Percentiles rank a stretch among this genome's conserved stretches.
These are phyloP conservation scores for Lytechinus variegatus DNA, from an alignment of 35 echinoderm and acorn worm species.

Conservation along the genomic window DNA sequence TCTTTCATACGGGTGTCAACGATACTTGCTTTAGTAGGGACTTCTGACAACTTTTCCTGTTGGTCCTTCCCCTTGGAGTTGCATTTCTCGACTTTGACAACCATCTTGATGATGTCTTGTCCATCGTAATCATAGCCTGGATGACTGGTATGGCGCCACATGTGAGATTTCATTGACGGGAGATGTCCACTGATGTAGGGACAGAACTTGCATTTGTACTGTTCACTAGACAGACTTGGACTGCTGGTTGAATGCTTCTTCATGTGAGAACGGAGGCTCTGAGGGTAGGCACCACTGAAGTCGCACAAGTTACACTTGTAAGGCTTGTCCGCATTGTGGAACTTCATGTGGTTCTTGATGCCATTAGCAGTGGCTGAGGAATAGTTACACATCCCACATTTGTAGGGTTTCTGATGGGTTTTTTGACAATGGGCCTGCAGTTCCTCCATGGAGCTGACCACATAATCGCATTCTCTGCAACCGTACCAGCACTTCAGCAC, in stretches of 20 bases:
- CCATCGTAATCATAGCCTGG: constrained; percentile 86
- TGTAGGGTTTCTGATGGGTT: constrained; percentile 84
- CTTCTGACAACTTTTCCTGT: background rate
- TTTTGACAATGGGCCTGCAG: constrained; percentile 65
- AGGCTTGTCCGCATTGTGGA: constrained; percentile 86
- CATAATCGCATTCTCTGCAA: constrained; percentile 84
- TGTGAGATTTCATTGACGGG: constrained; percentile 98
- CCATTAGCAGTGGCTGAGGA: constrained; percentile 81
- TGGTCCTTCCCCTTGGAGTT: background rate
- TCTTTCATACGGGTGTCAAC: background rate
- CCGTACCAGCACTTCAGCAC: constrained; percentile 56
- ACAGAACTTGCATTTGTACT: constrained; percentile 95
- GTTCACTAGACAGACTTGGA: constrained; percentile 53
- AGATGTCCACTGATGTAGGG: constrained; percentile 86
- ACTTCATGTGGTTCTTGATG: constrained; percentile 99
- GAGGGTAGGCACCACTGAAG: constrained; percentile 93
- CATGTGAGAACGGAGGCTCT: constrained; percentile 91
- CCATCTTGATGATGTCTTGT: constrained; percentile 63
- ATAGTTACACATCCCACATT: constrained; percentile 85
- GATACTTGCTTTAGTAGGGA: background rate
- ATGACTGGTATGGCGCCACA: constrained; percentile 95
- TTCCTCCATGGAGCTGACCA: constrained; percentile 46
- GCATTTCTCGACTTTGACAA: background rate
- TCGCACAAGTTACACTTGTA: constrained; percentile 94
- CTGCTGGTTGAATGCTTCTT: constrained; percentile 65